Base-by-base conservation (phyloP, 2,888 invertebrate genomes). In the Cryptus armator region DNA sequence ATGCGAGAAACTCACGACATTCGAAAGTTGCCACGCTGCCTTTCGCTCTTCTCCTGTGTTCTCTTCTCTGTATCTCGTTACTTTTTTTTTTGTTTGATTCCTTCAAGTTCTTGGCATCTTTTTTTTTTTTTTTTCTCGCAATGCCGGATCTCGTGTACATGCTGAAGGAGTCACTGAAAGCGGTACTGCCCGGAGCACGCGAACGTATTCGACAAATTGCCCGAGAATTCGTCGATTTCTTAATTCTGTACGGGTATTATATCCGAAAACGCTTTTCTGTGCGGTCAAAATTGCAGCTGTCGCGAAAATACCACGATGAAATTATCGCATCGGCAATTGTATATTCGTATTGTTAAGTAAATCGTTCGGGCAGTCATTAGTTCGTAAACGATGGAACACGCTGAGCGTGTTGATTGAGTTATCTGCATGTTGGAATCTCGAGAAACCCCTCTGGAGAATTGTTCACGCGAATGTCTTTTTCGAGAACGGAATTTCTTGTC, bases 21-120 rank as follows among this genome's bases (percentile, higher is more conserved):
- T 89, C 88, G 89, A 89, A 89, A 89, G 89, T 89, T 84, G 83
- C 80, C 86, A 70, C 83, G 85, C 87, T 44, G 85, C 88, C 87
- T 87, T 86, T 87, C 87, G 81, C 78, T 85, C 87, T 74, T 66
- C 56, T 85, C 53, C 74, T 70, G 62, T 37, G 7, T 37, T 37
- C 37, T 5, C 37, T 66, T 71, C 72, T 43, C 59, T 64, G 56
- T 62, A 59, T 84, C 48, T 59, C 37, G 53, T 56, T 43, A 6
- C 32, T 76, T 53, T 46, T 56, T 71, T 75, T 71, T 12, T 24
- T 2, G 9, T 19, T 76, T 46, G 12, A 29, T 24, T 19, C 48
- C 53, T 43, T 37, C 43, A 37, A 67, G 16, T 68, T 53, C 70
- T 67, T 48, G 53, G 66, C 43, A 1, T 16, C 10, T 62, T 72